These are phyloP conservation scores for Hyalella azteca DNA, from an alignment of 2,888 invertebrate genomes.

Conservation along the genomic window DNA sequence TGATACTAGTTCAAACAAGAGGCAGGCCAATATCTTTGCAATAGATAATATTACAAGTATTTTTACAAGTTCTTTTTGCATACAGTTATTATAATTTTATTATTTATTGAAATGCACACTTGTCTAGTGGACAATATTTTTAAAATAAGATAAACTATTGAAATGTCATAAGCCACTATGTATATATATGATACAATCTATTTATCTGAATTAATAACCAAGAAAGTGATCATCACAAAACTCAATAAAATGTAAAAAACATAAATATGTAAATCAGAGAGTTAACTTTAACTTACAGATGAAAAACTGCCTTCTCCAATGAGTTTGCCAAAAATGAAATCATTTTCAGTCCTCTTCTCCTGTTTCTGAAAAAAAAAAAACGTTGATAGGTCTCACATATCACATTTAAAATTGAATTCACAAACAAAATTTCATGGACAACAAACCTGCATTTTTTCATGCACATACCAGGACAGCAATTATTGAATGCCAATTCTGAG, in stretches of 20 bases:
- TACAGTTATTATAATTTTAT: background rate
- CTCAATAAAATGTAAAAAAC: too few species aligned
- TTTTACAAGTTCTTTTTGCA: background rate
- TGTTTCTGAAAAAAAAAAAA: conserved; percentile 5
- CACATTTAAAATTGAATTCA: too few species aligned
- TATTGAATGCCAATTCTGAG: too few species aligned
- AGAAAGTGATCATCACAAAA: background rate
- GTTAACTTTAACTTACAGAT: conserved; percentile 59
- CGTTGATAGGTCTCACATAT: too few species aligned
- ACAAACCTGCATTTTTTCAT: too few species aligned
- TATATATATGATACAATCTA: background rate
- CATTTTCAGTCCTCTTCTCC: conserved; percentile 48
- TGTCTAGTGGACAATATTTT: too few species aligned
- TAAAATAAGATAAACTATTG: too few species aligned
- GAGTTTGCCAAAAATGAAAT: conserved; percentile 57
- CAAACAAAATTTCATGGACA: too few species aligned
- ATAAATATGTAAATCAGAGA: too few species aligned
- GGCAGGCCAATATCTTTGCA: background rate
- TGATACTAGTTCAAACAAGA: background rate
- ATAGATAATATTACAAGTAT: background rate
- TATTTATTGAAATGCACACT: background rate
- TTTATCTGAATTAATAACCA: background rate
- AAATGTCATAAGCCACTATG: background rate
- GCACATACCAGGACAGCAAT: too few species aligned
- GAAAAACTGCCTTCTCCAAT: conserved; percentile 59